Evolutionary conservation across 2,113 vertebrate genomes (phyloP), one percentile per base, ranked within the genome.

Genomic region (Hippocampus guttulatus): DNA sequence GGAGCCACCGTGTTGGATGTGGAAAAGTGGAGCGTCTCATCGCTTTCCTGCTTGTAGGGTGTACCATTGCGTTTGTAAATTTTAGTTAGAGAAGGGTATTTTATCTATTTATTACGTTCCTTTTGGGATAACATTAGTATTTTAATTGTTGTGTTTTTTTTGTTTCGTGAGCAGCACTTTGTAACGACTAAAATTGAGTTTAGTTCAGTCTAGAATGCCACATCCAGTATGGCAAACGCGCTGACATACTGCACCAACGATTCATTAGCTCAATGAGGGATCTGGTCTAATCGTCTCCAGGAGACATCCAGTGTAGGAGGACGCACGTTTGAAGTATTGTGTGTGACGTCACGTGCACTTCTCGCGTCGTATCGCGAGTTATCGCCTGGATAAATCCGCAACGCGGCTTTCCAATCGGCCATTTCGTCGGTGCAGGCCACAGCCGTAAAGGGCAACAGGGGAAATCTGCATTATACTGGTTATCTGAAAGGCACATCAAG

Each of bases 371-470:
- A 70, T 89, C 89, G 89, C 89, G 89, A 88, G 41, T 1, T 0
- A n/a, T 3, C 5, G 2, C 4, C 2, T 49, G 11, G 1, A 88
- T 89, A 91, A 87, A 91, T 84, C 51, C n/a, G 14, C 49, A 47
- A 47, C 75, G 78, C 77, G 10, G 54, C 82, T 79, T 2, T 2
- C 3, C 63, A 73, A 83, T 91, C 89, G 89, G 88, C 89, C 89
- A 91, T 91, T 91, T 91, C 86, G 88, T 91, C 81, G 66, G 88
- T 82, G 43, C 71, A 86, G 85, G 86, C 84, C 79, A 74, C 54
- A 81, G 38, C 41, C 6, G 8, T 57, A 84, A 71, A 88, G 85
- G 84, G 85, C 47, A 87, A 83, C 11, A 73, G 81, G 52, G 81
- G 74, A 51, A 65, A 61, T 68, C 75, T 45, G 2, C 0, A 15